A percentile compares a stretch with the other conserved stretches of the same genome.
Conservation (phyloP, 2,113 vertebrate genomes). For the Vanacampus margaritifer region DNA sequence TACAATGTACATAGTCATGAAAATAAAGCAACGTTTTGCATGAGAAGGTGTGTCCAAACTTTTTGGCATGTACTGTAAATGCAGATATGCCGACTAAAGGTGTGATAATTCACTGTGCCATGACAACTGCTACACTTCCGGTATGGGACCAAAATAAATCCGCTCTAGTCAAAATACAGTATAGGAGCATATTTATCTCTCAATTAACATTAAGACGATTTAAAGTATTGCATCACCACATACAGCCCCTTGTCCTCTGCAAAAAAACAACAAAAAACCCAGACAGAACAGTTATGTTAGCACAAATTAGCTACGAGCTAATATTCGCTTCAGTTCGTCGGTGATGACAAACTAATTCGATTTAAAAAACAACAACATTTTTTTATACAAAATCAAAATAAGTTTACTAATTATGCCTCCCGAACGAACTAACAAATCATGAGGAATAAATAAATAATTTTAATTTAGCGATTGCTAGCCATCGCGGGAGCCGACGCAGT, state of each 20-base stretch:
- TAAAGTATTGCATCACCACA: neutral
- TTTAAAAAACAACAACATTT: neutral
- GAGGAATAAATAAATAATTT: neutral
- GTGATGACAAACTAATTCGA: neutral
- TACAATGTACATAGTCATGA: no score
- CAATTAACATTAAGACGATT: neutral
- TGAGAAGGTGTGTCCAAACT: no score
- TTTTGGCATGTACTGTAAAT: no score
- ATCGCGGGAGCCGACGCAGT: conserved; percentile 4
- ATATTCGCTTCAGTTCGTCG: neutral
- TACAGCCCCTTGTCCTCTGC: neutral
- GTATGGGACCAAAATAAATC: neutral
- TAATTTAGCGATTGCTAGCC: conserved; percentile 1
- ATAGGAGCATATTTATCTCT: neutral
- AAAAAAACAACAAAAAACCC: no score
- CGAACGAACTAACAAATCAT: neutral
- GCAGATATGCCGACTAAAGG: conserved; percentile 17
- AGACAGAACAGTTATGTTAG: neutral
- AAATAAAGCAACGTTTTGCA: no score
- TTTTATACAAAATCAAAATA: rapidly evolving
- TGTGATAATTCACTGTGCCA: conserved; percentile 54
- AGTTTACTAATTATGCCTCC: neutral
- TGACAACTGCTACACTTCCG: conserved; percentile 50
- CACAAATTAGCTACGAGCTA: conserved; percentile 1
- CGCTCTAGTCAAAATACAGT: neutral